Evolutionary conservation across 2,113 vertebrate species (phyloP).

Genomic region (Diglossa brunneiventris): DNA sequence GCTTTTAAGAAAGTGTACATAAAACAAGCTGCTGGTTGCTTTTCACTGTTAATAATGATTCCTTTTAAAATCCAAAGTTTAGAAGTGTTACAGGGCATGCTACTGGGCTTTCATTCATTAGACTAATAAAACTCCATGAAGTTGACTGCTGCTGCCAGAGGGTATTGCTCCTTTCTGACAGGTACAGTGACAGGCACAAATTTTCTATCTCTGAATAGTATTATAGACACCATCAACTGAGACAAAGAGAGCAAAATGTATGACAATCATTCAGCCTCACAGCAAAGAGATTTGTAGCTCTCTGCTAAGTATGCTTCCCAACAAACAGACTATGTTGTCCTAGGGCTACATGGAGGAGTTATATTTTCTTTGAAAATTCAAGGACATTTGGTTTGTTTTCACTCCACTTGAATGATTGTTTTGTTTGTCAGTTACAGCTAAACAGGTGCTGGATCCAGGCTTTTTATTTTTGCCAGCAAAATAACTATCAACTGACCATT

Average conservation of each 20-base stretch:
- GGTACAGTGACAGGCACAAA: constrained; percentile 72
- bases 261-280: constrained; percentile 78
- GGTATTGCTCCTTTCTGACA: constrained; percentile 70
- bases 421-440: constrained; percentile 26
- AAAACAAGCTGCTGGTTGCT: constrained; percentile 55
- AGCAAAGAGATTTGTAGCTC: constrained; percentile 81
- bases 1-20: constrained; percentile 50
- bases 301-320: constrained; percentile 77
- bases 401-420: constrained; percentile 53
- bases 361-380: constrained; percentile 72
- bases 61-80: constrained; percentile 77
- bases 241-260: constrained; percentile 77
- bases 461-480: constrained; percentile 34
- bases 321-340: constrained; percentile 83
- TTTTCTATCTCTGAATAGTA: constrained; percentile 67
- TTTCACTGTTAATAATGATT: constrained; percentile 80
- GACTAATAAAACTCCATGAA: constrained; percentile 80
- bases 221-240: constrained; percentile 79
- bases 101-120: constrained; percentile 84
- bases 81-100: constrained; percentile 75
- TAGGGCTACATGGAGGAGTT: constrained; percentile 79
- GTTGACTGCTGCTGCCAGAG: constrained; percentile 70
- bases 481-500: constrained; percentile 28
- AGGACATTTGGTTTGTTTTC: constrained; percentile 76
- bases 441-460: constrained; percentile 23